phyloP scores from a whole-genome alignment of 2,888 invertebrate genomes.

The Timema cristinae region DNA sequence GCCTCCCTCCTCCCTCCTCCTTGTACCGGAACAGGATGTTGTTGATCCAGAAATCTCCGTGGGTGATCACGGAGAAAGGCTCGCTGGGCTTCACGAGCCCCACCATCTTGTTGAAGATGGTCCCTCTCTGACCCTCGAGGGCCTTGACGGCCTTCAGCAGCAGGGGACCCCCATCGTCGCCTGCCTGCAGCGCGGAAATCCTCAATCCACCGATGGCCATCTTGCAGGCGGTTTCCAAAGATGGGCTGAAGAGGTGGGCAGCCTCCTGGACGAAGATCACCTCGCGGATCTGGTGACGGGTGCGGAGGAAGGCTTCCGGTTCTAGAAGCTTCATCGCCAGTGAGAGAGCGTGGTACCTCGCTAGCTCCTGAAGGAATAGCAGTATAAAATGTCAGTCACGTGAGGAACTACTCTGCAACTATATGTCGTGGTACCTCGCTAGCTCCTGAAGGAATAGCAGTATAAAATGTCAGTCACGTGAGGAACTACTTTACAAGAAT shows the following conservation, averaged over 20 bases:
- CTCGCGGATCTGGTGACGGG: slow-evolving; percentile 20
- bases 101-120: slow-evolving; percentile 24
- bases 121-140: slow-evolving; percentile 17
- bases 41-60: slow-evolving; percentile 31
- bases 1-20: slow-evolving; percentile 12
- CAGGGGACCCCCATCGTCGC: slow-evolving; percentile 16
- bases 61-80: slow-evolving; percentile 26
- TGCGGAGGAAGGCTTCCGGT: slow-evolving; percentile 24
- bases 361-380: slow-evolving; percentile 32
- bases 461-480: too few species aligned
- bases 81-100: slow-evolving; percentile 23
- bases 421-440: too few species aligned
- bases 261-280: slow-evolving; percentile 24
- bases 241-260: slow-evolving; percentile 22
- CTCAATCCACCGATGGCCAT: slow-evolving; percentile 25
- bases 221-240: slow-evolving; percentile 24
- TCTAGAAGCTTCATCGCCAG: slow-evolving; percentile 35
- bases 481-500: too few species aligned
- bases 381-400: too few species aligned
- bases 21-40: slow-evolving; percentile 28
- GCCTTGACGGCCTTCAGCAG: slow-evolving; percentile 17
- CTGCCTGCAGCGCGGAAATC: not conserved
- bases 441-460: too few species aligned
- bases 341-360: slow-evolving; percentile 35
- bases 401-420: too few species aligned